Evolutionary conservation across 2,797 vertebrate genomes (phyloP), one percentile per base, ranked within the genome.

Genomic region (Sebastes matsubarae): DNA sequence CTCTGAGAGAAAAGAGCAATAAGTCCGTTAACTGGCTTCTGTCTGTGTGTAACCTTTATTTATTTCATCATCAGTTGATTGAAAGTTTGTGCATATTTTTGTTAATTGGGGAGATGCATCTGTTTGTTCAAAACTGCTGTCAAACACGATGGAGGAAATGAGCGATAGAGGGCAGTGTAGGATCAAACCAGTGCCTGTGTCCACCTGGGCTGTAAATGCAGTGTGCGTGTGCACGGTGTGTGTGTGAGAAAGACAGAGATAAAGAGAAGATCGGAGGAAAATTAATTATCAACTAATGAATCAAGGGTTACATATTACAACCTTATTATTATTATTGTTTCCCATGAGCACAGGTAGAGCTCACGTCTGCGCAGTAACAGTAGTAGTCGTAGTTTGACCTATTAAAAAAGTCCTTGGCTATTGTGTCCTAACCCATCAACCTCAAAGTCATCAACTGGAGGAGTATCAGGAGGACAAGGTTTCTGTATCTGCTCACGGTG

Each of bases 141-240:
- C 25, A 66, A 32, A 72, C 34, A 61, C 46, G 11, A 34, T 25
- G 16, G 11, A 22, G 24, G 36, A 68, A 78, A 81, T 72, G 36
- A 77, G 14, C 93, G 80, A 88, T 84, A 94, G 94, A 90, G 92
- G 94, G 93, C 92, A 93, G 87, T 86, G 84, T 68, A 79, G 85
- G 75, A 87, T 85, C 79, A 82, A 82, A n/a, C 38, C 30, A 61
- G 18, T 13, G 36, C 6, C 32, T 73, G 61, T 30, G 24, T 58
- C 38, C 69, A 77, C 36, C 63, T 46, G 46, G 14, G 6, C 13
- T 64, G 11, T 29, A 52, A 30, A n/a, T 27, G 30, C 13, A 63
- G 9, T 9, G 7, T 58, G 2, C 16, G 9, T 20, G 4, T 57
- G 11, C 4, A 10, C 0, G 3, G 24, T 34, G 13, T 42, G 60